Evolutionary conservation across 2,113 vertebrate species (phyloP).

Genomic region (Hippoglossus stenolepis): DNA sequence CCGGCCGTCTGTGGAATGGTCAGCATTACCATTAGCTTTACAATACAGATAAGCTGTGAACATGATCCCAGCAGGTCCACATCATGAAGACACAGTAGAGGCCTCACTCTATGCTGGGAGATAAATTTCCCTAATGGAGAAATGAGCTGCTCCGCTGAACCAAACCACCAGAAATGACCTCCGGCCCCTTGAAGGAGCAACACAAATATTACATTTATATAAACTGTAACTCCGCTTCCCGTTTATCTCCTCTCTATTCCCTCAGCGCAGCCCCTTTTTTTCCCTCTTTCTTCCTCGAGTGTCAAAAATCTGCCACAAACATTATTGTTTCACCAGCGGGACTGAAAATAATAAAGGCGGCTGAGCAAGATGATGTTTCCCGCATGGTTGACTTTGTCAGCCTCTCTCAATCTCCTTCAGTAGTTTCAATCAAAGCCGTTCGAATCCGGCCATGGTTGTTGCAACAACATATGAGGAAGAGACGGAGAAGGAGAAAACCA

Average conservation of each 20-base stretch:
- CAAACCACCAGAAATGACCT: constrained; percentile 27
- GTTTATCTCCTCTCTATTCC: neutral
- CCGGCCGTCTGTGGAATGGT: neutral
- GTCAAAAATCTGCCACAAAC: constrained; percentile 14
- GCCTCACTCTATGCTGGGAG: neutral
- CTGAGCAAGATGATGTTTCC: neutral
- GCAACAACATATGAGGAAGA: neutral
- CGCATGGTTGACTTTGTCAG: neutral
- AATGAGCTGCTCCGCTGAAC: constrained; percentile 34
- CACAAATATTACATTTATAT: constrained; percentile 4
- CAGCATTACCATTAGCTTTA: constrained; percentile 29
- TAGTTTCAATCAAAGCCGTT: neutral
- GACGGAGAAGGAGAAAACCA: too few relatives aligned
- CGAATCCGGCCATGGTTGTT: neutral
- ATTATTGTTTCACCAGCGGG: neutral
- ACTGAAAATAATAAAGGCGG: neutral
- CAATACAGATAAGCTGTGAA: constrained; percentile 17
- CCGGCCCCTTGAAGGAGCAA: constrained; percentile 1
- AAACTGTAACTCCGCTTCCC: neutral
- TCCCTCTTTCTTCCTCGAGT: constrained; percentile 5
- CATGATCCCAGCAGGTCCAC: constrained; percentile 2
- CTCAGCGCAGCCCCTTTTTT: neutral
- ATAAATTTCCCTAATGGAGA: constrained; percentile 2
- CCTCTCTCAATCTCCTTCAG: neutral
- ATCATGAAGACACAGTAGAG: neutral